phyloP scores from a whole-genome alignment of 2,113 vertebrate species.

The Cepphus grylle region DNA sequence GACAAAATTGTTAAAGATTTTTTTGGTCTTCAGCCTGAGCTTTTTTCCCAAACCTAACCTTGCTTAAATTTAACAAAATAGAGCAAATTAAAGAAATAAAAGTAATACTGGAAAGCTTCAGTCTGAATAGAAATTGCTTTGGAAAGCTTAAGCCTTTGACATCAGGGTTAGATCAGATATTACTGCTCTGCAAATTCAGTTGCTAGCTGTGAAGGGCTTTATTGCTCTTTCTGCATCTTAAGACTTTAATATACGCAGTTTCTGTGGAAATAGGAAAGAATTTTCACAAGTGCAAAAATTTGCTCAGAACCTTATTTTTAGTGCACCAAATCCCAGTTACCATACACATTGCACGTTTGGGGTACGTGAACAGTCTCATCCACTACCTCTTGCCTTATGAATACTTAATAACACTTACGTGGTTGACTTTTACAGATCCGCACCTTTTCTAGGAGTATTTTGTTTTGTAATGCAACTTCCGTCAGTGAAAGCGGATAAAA shows the following conservation, averaged over 20 bases:
- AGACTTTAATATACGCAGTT: not conserved
- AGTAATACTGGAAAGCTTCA: not conserved
- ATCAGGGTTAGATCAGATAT: not conserved
- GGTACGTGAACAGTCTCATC: not conserved
- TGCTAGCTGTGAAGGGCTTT: not conserved
- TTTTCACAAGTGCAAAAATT: not conserved
- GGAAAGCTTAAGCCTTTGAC: not conserved
- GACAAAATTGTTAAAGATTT: not conserved
- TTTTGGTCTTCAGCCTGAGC: not conserved
- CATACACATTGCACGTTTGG: not conserved
- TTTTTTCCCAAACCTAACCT: not conserved
- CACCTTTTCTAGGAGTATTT: not conserved
- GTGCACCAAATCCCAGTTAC: not conserved
- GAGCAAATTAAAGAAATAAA: slow-evolving; percentile 8
- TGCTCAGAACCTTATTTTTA: not conserved
- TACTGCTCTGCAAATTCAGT: not conserved
- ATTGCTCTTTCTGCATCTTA: not conserved
- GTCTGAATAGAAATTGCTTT: not conserved
- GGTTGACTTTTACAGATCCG: not conserved
- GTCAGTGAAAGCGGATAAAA: not conserved
- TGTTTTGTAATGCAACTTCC: not conserved
- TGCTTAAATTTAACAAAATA: not conserved
- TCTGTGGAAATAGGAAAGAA: not conserved
- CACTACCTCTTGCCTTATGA: slow-evolving; percentile 4
- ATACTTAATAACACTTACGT: slow-evolving; percentile 21